Evolutionary conservation across 2,113 vertebrate species (phyloP).

Genomic region (Atlantisia rogersi): DNA sequence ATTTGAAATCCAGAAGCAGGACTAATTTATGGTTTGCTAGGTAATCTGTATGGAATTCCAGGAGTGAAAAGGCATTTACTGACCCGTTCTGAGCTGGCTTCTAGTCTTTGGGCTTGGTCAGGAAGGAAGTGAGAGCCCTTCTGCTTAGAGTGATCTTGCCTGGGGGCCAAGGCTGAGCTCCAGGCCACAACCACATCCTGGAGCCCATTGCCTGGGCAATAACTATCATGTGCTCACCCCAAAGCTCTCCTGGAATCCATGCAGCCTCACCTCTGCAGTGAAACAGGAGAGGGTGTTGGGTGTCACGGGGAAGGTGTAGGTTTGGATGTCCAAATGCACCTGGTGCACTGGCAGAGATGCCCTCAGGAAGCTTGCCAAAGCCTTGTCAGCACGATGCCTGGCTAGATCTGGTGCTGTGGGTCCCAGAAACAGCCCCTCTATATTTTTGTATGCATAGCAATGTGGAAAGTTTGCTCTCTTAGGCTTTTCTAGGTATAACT

Average conservation of each 20-base stretch:
- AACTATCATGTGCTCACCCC: not conserved
- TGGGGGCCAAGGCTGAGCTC: not conserved
- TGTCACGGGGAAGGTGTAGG: not conserved
- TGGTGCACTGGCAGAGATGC: not conserved
- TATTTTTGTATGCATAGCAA: not conserved
- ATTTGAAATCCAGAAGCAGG: conserved; percentile 23
- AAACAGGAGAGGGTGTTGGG: not conserved
- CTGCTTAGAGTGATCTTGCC: not conserved
- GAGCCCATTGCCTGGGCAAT: not conserved
- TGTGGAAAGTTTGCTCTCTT: not conserved
- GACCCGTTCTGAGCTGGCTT: not conserved
- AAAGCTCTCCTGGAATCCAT: not conserved
- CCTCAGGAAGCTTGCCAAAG: not conserved
- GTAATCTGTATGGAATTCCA: not conserved
- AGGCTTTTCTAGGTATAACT: not conserved
- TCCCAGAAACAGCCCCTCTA: not conserved
- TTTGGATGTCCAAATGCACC: not conserved
- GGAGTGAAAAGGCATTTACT: not conserved
- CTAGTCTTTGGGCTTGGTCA: not conserved
- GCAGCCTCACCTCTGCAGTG: not conserved
- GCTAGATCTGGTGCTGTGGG: no score
- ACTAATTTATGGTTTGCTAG: not conserved
- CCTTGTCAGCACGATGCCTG: not conserved
- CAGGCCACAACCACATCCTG: not conserved
- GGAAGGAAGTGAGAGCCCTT: not conserved